A percentile compares a stretch with the other conserved stretches of the same genome.
phyloP scores from a whole-genome alignment of 2,888 invertebrate genomes.

The Perithous albicinctus region DNA sequence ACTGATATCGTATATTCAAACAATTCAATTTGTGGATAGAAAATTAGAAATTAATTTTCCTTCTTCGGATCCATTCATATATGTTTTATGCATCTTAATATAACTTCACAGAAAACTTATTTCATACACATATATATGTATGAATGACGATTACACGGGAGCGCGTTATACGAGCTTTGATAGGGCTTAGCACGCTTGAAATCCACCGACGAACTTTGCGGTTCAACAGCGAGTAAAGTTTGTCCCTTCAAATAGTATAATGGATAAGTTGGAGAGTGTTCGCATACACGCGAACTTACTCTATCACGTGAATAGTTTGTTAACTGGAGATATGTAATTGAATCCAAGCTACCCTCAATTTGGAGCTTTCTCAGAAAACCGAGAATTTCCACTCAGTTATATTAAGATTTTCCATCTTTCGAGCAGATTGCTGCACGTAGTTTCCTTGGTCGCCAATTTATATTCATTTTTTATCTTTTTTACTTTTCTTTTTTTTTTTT shows the following conservation, averaged over 20 bases:
- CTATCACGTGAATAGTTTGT: constrained; percentile 22
- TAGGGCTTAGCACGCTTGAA: not conserved
- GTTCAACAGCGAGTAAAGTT: constrained; percentile 28
- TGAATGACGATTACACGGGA: not conserved
- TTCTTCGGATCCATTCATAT: not conserved
- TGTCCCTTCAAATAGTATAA: constrained; percentile 31
- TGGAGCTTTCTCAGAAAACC: not conserved
- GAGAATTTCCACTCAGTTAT: not conserved
- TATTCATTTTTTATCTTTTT: too few species aligned
- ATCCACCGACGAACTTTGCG: constrained; percentile 14
- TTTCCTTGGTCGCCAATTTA: not conserved
- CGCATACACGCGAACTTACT: constrained; percentile 36
- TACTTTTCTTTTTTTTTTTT: not conserved
- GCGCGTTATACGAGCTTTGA: not conserved
- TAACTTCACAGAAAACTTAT: not conserved
- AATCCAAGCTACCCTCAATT: constrained; percentile 1
- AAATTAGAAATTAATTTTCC: not conserved
- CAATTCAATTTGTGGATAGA: not conserved
- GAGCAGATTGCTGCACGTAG: not conserved
- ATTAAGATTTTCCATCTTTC: constrained; percentile 8
- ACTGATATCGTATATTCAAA: not conserved
- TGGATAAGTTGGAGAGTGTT: constrained; percentile 40
- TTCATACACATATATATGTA: not conserved
- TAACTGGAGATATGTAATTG: constrained; percentile 13
- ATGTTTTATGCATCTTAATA: not conserved